phyloP scores from a whole-genome alignment of 1,140 invertebrate species.

The Drosophila saltans region DNA sequence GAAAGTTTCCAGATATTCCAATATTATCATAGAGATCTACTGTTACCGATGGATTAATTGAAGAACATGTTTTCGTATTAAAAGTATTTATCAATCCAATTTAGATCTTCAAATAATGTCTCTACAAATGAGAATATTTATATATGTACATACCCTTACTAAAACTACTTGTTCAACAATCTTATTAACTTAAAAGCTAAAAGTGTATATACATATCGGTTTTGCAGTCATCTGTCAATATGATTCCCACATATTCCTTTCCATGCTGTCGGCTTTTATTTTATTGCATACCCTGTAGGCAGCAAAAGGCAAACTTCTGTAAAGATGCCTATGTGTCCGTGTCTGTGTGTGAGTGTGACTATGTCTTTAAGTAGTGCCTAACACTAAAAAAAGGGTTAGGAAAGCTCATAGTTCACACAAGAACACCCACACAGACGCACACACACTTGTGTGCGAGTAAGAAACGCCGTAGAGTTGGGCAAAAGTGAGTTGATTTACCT shows the following conservation, averaged over 20 bases:
- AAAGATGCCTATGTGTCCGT: background rate
- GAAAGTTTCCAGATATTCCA: too few species aligned
- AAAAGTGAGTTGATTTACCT: slow-evolving; percentile 35
- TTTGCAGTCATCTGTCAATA: background rate
- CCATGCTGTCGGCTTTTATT: slow-evolving; percentile 15
- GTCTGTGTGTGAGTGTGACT: slow-evolving; percentile 9
- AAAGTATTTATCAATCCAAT: too few species aligned
- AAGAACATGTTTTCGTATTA: too few species aligned
- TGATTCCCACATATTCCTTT: background rate
- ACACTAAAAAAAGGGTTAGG: slow-evolving; percentile 62
- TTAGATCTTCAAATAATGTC: too few species aligned
- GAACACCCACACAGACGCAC: slow-evolving; percentile 12
- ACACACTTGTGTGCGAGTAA: background rate
- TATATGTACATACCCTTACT: too few species aligned
- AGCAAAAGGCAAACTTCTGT: slow-evolving; percentile 44
- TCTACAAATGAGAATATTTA: too few species aligned
- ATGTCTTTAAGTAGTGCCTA: slow-evolving; percentile 32
- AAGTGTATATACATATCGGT: background rate
- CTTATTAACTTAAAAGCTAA: background rate
- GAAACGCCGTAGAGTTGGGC: background rate
- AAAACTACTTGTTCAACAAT: background rate
- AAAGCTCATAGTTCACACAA: slow-evolving; percentile 49
- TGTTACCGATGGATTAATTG: too few species aligned
- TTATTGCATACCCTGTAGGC: slow-evolving; percentile 31
- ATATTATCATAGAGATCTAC: too few species aligned